Base-by-base conservation (phyloP, 2,113 vertebrate genomes). In the Phasianus colchicus region DNA sequence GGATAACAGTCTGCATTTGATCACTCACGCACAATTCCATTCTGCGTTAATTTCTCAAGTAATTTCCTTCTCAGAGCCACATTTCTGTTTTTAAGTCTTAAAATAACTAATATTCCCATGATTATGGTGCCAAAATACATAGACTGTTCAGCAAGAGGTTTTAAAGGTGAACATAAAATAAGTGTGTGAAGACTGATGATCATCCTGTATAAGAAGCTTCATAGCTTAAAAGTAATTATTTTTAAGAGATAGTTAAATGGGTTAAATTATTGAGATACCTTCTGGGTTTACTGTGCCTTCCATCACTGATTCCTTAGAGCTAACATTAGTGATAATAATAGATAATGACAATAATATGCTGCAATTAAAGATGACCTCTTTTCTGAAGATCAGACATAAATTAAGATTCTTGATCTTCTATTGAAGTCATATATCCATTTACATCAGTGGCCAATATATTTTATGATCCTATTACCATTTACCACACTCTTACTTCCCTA, bases 351-450 rank as follows among this genome's bases (percentile, higher is more conserved):
- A 61, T 83, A 95, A 83, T n/a, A 67, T 9, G 67, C 72, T 48
- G 10, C 38, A 91, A 77, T 80, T 85, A 79, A 77, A 58, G 5
- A 17, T 92, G 70, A 75, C n/a, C n/a, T 81, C 80, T 69, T 94
- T 88, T 81, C 47, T 88, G 47, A 90, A 86, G 34, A 74, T 75
- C 42, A 80, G 76, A 89, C 34, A 64, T 57, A 77, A 85, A 94
- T 89, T 92, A 67, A 55, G 7, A 6, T 70, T 91, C 25, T 17
- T 6, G 77, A 8, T 74, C 67, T 81, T 88, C 34, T 36, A 71
- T 10, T 83, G 50, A 80, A 91, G 55, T 80, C 67, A 40, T 61
- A 50, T 43, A 80, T 50, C 22, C 17, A 15, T 71, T 89, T 86
- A 43, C 8, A 80, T 34, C 47, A 38, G 36, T 24, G 45, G 4